These are phyloP conservation scores for Planococcus citri DNA, from an alignment of 1,140 invertebrate genomes.

Conservation along the genomic window DNA sequence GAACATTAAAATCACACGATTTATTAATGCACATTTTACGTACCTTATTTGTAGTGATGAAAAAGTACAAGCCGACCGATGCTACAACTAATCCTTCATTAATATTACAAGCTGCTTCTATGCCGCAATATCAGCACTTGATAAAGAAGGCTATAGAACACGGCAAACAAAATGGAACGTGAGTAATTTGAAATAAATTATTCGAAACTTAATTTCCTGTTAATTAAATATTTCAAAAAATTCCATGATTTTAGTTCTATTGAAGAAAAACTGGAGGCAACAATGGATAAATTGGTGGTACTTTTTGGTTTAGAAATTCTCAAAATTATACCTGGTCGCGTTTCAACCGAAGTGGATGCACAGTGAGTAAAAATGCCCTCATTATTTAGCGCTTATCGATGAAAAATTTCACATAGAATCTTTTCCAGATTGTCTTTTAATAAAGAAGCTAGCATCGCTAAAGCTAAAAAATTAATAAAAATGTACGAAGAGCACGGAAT, in stretches of 20 bases:
- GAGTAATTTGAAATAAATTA: conserved; percentile 30
- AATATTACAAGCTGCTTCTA: conserved; percentile 80
- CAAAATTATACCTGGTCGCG: conserved; percentile 93
- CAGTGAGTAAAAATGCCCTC: conserved; percentile 41
- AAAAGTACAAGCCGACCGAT: conserved; percentile 95
- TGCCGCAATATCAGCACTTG: conserved; percentile 80
- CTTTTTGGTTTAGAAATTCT: conserved; percentile 94
- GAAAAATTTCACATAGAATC: background rate
- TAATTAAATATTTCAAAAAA: background rate
- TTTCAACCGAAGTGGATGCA: conserved; percentile 98
- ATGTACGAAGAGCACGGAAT: conserved; percentile 85
- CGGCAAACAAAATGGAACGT: conserved; percentile 59
- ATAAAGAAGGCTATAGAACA: conserved; percentile 81
- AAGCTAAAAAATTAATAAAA: conserved; percentile 75
- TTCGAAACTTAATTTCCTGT: background rate
- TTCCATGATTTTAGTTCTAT: conserved; percentile 40
- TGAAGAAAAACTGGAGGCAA: conserved; percentile 58
- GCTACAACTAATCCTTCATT: conserved; percentile 98
- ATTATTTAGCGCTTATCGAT: background rate
- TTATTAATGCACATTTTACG: background rate
- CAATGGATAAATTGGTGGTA: conserved; percentile 88
- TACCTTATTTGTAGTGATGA: conserved; percentile 58
- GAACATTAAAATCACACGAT: no score
- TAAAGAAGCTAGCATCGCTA: conserved; percentile 76
- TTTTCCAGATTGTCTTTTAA: conserved; percentile 80